Evolutionary conservation across 2,797 vertebrate species (phyloP).

Genomic region (Oreortyx pictus): DNA sequence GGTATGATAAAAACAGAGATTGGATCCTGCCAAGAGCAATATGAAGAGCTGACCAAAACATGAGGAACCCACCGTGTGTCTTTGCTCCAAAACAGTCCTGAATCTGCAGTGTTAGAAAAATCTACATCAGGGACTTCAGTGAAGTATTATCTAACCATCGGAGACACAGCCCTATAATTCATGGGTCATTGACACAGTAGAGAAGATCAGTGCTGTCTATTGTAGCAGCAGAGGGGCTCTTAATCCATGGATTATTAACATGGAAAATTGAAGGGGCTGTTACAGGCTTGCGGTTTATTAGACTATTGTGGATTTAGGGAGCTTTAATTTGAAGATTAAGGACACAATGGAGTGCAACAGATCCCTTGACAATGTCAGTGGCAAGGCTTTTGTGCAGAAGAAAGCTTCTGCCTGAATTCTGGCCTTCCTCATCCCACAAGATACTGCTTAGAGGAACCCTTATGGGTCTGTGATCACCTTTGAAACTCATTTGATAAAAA

Average conservation of each 20-base stretch:
- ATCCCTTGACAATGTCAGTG: conserved; percentile 66
- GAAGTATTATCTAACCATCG: conserved; percentile 68
- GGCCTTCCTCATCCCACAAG: conserved; percentile 23
- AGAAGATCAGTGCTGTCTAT: conserved; percentile 61
- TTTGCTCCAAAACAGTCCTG: conserved; percentile 47
- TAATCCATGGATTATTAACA: conserved; percentile 64
- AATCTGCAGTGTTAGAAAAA: conserved; percentile 61
- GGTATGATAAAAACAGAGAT: neutral
- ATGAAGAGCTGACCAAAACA: conserved; percentile 30
- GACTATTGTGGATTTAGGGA: conserved; percentile 66
- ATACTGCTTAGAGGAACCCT: conserved; percentile 45
- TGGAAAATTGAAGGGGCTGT: conserved; percentile 68
- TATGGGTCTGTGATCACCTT: conserved; percentile 37
- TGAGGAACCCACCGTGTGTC: neutral
- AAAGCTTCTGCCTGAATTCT: conserved; percentile 24
- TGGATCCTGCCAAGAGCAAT: conserved; percentile 1
- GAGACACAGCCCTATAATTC: conserved; percentile 66
- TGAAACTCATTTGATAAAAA: conserved; percentile 57
- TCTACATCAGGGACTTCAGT: conserved; percentile 49
- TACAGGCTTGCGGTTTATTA: conserved; percentile 68
- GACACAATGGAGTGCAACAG: conserved; percentile 33
- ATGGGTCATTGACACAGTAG: conserved; percentile 48
- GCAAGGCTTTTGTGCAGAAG: conserved; percentile 58
- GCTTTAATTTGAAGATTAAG: conserved; percentile 65
- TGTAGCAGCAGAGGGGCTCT: conserved; percentile 53